Evolutionary conservation across 2,797 vertebrate genomes (phyloP).

Genomic region (Gila robusta): DNA sequence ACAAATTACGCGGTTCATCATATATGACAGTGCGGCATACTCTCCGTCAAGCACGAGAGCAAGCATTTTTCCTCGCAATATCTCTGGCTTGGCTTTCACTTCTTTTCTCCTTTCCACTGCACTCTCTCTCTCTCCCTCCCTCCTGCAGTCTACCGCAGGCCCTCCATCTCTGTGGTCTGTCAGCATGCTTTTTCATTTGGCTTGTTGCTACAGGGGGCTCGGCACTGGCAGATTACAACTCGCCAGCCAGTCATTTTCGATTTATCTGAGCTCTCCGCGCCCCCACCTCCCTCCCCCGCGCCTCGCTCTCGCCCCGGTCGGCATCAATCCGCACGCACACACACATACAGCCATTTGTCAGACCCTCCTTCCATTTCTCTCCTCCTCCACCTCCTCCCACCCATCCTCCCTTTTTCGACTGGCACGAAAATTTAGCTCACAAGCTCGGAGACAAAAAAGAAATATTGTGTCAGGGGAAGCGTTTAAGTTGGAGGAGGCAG

Average conservation of each 20-base stretch:
- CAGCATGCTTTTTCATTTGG: slow-evolving; percentile 83
- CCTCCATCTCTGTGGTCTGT: slow-evolving; percentile 77
- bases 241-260: slow-evolving; percentile 88
- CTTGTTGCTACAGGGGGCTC: slow-evolving; percentile 84
- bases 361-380: slow-evolving; percentile 70
- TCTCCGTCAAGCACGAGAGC: slow-evolving; percentile 25
- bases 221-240: slow-evolving; percentile 86
- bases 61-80: slow-evolving; percentile 23
- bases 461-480: slow-evolving; percentile 94
- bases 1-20: not conserved
- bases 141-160: slow-evolving; percentile 77
- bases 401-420: slow-evolving; percentile 82
- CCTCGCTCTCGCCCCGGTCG: slow-evolving; percentile 71
- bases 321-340: slow-evolving; percentile 83
- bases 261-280: slow-evolving; percentile 84
- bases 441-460: slow-evolving; percentile 85
- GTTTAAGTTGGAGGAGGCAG: slow-evolving; percentile 94
- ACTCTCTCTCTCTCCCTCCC: slow-evolving; percentile 15
- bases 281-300: slow-evolving; percentile 69
- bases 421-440: slow-evolving; percentile 85
- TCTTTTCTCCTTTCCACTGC: slow-evolving; percentile 47
- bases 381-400: slow-evolving; percentile 72
- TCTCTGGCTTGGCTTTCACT: slow-evolving; percentile 59
- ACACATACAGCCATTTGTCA: slow-evolving; percentile 80
- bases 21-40: slow-evolving; percentile 55